These are phyloP conservation scores for Lasiurus borealis DNA, from an alignment of 2,113 vertebrate species.

Conservation along the genomic window DNA sequence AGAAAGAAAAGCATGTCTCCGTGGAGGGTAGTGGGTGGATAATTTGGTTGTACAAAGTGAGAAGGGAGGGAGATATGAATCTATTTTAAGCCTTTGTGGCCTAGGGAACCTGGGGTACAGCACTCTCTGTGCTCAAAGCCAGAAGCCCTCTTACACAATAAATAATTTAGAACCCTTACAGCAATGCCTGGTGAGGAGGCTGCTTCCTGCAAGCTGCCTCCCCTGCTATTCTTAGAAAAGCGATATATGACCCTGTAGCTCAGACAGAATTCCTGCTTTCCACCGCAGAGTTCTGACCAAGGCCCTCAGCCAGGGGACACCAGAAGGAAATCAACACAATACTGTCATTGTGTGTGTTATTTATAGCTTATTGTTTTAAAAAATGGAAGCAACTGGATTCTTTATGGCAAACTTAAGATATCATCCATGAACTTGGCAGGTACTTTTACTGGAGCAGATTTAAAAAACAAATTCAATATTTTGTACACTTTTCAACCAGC, in stretches of 20 bases:
- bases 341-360: conserved; percentile 79
- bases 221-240: conserved; percentile 62
- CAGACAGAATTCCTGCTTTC: conserved; percentile 56
- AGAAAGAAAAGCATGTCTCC: neutral
- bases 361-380: conserved; percentile 80
- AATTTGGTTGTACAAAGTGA: conserved; percentile 21
- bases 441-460: conserved; percentile 18
- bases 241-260: conserved; percentile 5
- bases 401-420: conserved; percentile 43
- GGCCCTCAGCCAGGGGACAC: neutral
- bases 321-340: conserved; percentile 78
- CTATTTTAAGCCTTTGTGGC: conserved; percentile 69
- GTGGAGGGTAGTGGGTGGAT: neutral
- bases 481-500: neutral
- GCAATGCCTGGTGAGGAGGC: conserved; percentile 6
- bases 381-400: conserved; percentile 57
- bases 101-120: conserved; percentile 71
- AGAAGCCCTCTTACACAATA: conserved; percentile 62
- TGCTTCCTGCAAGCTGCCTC: conserved; percentile 70
- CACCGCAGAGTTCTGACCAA: conserved; percentile 59
- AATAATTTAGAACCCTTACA: conserved; percentile 70
- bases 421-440: conserved; percentile 50
- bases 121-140: conserved; percentile 63
- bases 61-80: neutral
- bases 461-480: conserved; percentile 57